phyloP scores from a whole-genome alignment of 1,140 invertebrate species.

The Brachionus calyciflorus region DNA sequence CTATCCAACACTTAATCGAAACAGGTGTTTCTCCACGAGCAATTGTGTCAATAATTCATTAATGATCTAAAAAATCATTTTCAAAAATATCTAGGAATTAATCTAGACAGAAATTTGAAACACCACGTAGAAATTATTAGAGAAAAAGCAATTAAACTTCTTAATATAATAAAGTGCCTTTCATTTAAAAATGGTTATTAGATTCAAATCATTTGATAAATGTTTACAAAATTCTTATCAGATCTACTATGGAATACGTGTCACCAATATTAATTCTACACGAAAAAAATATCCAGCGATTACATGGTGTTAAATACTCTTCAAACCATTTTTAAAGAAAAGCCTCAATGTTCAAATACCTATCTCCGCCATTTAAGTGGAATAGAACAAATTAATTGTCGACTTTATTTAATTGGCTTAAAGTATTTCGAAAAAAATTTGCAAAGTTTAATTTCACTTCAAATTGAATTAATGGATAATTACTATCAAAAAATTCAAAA shows the following conservation, averaged over 20 bases:
- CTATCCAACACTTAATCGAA: no score
- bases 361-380: not conserved
- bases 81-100: not conserved
- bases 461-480: no score
- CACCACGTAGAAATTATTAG: not conserved
- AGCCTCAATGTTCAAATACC: not conserved
- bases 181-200: not conserved
- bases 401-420: not conserved
- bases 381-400: not conserved
- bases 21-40: no score
- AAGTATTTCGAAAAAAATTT: no score
- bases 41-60: no score
- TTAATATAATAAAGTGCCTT: not conserved
- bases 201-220: not conserved
- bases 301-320: constrained; percentile 10
- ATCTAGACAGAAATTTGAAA: not conserved
- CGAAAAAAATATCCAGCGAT: not conserved
- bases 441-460: no score
- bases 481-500: no score
- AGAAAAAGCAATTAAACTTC: not conserved
- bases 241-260: not conserved
- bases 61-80: not conserved
- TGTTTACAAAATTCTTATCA: not conserved
- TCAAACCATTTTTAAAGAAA: constrained; percentile 1
- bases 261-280: not conserved